Evolutionary conservation across 2,888 invertebrate genomes (phyloP).

Genomic region (Adelphocoris suturalis): DNA sequence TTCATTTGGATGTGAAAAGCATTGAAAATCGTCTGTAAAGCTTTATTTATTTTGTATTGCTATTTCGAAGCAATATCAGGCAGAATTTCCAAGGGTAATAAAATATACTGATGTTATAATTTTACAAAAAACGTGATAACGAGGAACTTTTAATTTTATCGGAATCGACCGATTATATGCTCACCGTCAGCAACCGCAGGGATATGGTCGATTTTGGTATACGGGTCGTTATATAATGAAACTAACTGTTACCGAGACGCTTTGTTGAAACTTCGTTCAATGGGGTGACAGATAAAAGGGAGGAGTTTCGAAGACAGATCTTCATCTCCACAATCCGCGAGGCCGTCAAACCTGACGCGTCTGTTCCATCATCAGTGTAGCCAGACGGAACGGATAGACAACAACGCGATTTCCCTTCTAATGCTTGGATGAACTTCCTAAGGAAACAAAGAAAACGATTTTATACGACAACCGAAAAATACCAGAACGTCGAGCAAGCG

Average conservation of each 20-base stretch:
- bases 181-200: neutral
- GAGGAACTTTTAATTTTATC: too few relatives aligned
- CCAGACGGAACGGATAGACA: neutral
- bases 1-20: too few relatives aligned
- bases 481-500: too few relatives aligned
- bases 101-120: too few relatives aligned
- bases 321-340: neutral
- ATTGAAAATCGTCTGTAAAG: too few relatives aligned
- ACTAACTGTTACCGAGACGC: neutral
- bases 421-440: neutral
- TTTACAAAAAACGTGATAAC: too few relatives aligned
- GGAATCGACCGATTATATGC: too few relatives aligned
- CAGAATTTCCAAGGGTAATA: too few relatives aligned
- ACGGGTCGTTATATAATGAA: conserved; percentile 44
- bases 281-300: conserved; percentile 20
- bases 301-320: neutral
- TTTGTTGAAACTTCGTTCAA: conserved; percentile 46
- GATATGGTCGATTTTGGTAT: neutral
- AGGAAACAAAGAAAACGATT: neutral
- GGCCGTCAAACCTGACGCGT: neutral
- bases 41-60: too few relatives aligned
- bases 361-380: neutral
- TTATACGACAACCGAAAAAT: neutral
- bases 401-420: neutral
- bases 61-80: too few relatives aligned